Evolutionary conservation across 2,888 invertebrate species (phyloP).

Genomic region (Drosophila hawaiiensis): DNA sequence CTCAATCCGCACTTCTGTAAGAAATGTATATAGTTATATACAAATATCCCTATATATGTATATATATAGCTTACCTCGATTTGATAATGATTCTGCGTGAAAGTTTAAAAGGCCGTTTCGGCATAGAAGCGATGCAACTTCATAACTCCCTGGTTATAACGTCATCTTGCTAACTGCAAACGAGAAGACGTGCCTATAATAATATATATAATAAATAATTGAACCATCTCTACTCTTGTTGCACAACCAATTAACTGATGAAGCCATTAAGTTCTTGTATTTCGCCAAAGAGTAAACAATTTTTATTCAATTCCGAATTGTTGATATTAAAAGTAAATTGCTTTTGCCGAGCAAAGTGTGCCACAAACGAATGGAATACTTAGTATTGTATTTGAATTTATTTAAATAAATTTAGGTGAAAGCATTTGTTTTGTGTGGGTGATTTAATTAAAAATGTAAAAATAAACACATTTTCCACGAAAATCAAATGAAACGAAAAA

Average conservation of each 20-base stretch:
- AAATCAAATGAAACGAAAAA: background rate
- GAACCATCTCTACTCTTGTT: background rate
- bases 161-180: slow-evolving; percentile 42
- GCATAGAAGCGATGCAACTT: slow-evolving; percentile 35
- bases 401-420: background rate
- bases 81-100: slow-evolving; percentile 24
- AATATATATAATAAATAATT: no score
- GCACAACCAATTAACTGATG: background rate
- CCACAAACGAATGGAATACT: background rate
- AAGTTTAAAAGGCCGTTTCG: slow-evolving; percentile 14
- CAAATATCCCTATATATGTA: background rate
- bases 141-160: slow-evolving; percentile 31
- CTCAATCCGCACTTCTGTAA: slow-evolving; percentile 9
- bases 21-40: background rate
- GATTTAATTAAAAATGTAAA: background rate
- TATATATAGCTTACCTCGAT: slow-evolving; percentile 22
- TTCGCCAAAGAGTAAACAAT: background rate
- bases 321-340: slow-evolving; percentile 5
- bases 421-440: background rate
- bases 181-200: background rate
- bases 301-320: slow-evolving; percentile 5
- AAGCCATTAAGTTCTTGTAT: background rate
- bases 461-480: background rate
- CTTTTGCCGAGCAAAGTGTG: background rate
- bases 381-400: background rate